Conservation (phyloP, 2,888 invertebrate genomes). For the Epirrhoe tristata region DNA sequence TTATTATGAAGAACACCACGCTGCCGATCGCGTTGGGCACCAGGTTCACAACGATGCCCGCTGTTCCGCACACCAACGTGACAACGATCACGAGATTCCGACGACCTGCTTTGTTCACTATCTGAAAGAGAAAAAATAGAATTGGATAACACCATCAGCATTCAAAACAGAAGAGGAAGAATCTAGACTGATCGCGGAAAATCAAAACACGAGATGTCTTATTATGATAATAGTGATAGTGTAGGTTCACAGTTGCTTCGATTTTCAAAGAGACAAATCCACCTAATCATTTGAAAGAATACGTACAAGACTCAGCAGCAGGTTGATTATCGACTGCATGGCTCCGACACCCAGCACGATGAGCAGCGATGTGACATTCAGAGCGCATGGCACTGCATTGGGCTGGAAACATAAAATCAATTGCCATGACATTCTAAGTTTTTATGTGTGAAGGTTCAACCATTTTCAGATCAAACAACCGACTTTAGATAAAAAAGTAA, state of each 20-base stretch:
- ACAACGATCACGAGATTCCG: slow-evolving; percentile 77
- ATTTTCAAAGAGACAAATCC: too few relatives aligned
- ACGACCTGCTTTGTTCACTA: slow-evolving; percentile 73
- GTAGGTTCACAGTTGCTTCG: too few relatives aligned
- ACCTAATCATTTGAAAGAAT: not conserved
- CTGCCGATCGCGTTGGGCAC: slow-evolving; percentile 85
- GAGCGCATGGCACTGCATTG: slow-evolving; percentile 58
- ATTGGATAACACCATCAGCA: too few relatives aligned
- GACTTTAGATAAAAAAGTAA: too few relatives aligned
- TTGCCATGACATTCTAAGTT: too few relatives aligned
- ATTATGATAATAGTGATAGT: too few relatives aligned
- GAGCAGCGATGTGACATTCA: slow-evolving; percentile 61
- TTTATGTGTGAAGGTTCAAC: too few relatives aligned
- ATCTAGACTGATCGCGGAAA: too few relatives aligned
- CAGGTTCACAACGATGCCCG: slow-evolving; percentile 86
- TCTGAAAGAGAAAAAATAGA: slow-evolving; percentile 23
- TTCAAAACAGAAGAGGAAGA: too few relatives aligned
- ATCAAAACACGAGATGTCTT: too few relatives aligned
- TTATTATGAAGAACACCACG: slow-evolving; percentile 77
- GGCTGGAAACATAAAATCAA: slow-evolving; percentile 49
- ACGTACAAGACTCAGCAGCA: slow-evolving; percentile 72
- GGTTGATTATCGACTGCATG: slow-evolving; percentile 59
- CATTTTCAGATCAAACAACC: too few relatives aligned
- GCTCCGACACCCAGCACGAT: slow-evolving; percentile 60
- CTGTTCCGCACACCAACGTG: slow-evolving; percentile 77